Evolutionary conservation across 2,888 invertebrate genomes (phyloP).

Genomic region (Cistogaster globosa): DNA sequence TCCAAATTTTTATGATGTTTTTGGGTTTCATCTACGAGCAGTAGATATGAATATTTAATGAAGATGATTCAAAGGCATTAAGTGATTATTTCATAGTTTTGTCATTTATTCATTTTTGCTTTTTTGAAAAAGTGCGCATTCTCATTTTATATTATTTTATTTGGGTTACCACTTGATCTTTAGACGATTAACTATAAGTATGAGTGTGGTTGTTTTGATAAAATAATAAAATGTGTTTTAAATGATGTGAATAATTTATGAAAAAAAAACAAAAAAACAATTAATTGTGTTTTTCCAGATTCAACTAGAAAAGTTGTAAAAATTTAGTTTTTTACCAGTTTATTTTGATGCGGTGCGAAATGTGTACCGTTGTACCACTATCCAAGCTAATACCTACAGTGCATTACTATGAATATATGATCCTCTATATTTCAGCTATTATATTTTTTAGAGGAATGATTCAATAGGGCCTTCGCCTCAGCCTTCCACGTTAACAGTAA

Average conservation of each 20-base stretch:
- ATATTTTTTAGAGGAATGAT: no score
- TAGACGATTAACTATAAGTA: conserved; percentile 59
- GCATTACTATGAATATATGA: no score
- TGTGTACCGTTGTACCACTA: no score
- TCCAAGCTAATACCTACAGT: no score
- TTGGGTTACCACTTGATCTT: conserved; percentile 69
- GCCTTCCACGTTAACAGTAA: no score
- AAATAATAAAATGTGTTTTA: conserved; percentile 61
- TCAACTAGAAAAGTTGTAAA: conserved; percentile 39
- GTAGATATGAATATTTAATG: neutral
- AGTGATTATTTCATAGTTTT: conserved; percentile 66
- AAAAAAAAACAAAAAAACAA: conserved; percentile 8
- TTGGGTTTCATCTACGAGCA: conserved; percentile 8
- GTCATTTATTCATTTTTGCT: conserved; percentile 12
- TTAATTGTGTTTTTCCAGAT: conserved; percentile 26
- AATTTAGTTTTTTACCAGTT: neutral
- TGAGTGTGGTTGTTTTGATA: conserved; percentile 23
- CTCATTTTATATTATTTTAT: conserved; percentile 67
- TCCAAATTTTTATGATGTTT: conserved; percentile 59
- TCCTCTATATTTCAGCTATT: no score
- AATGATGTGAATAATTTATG: conserved; percentile 61
- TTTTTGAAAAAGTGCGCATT: conserved; percentile 54
- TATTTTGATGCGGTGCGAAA: neutral
- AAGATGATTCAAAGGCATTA: conserved; percentile 64
- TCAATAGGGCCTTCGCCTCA: no score